Evolutionary conservation across 2,888 invertebrate species (phyloP).

Genomic region (Boloria selene): DNA sequence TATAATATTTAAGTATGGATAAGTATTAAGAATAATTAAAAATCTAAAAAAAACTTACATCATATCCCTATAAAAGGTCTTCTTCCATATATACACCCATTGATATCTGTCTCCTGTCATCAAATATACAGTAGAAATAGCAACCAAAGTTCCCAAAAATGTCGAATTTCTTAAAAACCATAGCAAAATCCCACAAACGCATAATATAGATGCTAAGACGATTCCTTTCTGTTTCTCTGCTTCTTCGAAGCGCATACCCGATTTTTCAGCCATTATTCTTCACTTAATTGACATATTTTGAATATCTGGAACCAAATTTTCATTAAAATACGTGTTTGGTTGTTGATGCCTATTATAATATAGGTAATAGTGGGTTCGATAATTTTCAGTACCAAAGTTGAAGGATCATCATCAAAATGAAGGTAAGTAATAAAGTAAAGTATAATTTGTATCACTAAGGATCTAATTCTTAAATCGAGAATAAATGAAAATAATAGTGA

Average conservation of each 20-base stretch:
- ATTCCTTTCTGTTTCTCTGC: slow-evolving; percentile 60
- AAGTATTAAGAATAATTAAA: no score
- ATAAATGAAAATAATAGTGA: no score
- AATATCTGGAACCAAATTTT: slow-evolving; percentile 38
- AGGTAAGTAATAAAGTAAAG: no score
- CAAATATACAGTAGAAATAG: slow-evolving; percentile 57
- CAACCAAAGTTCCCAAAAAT: slow-evolving; percentile 51
- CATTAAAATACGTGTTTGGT: background rate
- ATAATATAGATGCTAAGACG: slow-evolving; percentile 56
- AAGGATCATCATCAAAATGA: no score
- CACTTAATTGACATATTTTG: slow-evolving; percentile 48
- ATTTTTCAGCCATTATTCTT: slow-evolving; percentile 71
- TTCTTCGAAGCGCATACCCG: slow-evolving; percentile 70
- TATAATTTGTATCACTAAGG: no score
- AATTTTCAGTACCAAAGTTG: no score
- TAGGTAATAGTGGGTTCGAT: no score
- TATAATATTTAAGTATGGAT: no score
- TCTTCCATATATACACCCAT: slow-evolving; percentile 75
- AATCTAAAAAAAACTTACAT: no score
- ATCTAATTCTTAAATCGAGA: no score
- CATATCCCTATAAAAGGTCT: slow-evolving; percentile 67
- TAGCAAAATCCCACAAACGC: slow-evolving; percentile 49
- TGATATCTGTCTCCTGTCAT: slow-evolving; percentile 75
- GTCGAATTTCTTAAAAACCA: slow-evolving; percentile 58
- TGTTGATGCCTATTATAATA: background rate